Conservation (phyloP, 2,113 vertebrate species). For the Lycocorax pyrrhopterus region DNA sequence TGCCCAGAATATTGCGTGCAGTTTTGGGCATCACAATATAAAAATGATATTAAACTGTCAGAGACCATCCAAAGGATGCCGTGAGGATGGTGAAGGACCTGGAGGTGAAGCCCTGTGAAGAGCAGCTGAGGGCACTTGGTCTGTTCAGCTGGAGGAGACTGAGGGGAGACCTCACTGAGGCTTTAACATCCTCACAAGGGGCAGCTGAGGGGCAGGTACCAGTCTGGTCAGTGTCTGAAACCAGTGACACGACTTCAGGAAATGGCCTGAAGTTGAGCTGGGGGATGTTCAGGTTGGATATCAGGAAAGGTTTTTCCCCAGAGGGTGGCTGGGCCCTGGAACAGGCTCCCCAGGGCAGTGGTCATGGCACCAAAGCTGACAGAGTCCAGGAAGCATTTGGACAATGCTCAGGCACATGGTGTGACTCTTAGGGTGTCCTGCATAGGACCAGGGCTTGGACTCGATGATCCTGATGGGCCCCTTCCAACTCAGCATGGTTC, state of each 20-base stretch:
- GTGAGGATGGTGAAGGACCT: neutral
- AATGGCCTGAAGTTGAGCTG: neutral
- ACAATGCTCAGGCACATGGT: neutral
- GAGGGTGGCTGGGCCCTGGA: neutral
- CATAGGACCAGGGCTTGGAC: neutral
- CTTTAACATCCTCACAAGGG: neutral
- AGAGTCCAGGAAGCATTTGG: neutral
- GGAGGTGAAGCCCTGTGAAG: neutral
- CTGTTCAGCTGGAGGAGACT: neutral
- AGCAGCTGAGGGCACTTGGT: neutral
- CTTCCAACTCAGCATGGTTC: neutral
- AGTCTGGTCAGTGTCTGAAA: neutral
- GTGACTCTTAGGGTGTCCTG: neutral
- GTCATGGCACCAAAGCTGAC: neutral
- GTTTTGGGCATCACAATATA: rapidly evolving
- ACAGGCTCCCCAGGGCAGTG: neutral
- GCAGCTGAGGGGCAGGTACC: neutral
- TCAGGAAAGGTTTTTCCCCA: neutral
- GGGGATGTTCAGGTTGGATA: neutral
- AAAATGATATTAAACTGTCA: neutral
- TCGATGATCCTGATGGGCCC: neutral
- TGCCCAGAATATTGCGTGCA: too few species aligned
- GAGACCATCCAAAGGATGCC: neutral
- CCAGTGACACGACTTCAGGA: neutral
- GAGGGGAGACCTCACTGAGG: neutral